A percentile compares a stretch with the other conserved stretches of the same genome.
These are phyloP conservation scores for Caenorhabditis brenneri DNA, from an alignment of 1,140 invertebrate species.

Conservation along the genomic window DNA sequence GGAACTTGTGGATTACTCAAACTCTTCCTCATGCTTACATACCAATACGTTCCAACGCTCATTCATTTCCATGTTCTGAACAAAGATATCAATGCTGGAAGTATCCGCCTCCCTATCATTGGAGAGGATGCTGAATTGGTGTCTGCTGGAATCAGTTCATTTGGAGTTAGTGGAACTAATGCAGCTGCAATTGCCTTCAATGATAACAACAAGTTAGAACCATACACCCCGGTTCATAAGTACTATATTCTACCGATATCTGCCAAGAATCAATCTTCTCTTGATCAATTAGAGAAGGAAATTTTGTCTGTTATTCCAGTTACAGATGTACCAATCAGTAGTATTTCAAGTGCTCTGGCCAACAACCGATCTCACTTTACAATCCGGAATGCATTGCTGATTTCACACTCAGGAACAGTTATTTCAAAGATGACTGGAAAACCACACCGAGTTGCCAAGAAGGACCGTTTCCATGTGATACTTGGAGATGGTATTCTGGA, in stretches of 20 bases:
- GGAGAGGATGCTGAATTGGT: slow-evolving; percentile 42
- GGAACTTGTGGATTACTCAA: slow-evolving; percentile 64
- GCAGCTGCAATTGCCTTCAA: slow-evolving; percentile 55
- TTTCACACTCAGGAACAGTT: background rate
- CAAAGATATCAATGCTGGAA: slow-evolving; percentile 50
- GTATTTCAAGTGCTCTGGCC: background rate
- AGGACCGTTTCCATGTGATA: background rate
- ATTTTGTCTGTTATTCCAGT: slow-evolving; percentile 1
- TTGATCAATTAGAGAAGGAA: slow-evolving; percentile 20
- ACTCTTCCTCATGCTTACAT: slow-evolving; percentile 46
- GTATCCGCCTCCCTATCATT: slow-evolving; percentile 48
- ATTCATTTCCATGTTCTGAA: slow-evolving; percentile 54
- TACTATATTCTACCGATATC: slow-evolving; percentile 44
- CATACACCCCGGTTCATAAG: slow-evolving; percentile 16
- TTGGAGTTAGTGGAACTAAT: slow-evolving; percentile 66
- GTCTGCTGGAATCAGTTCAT: slow-evolving; percentile 52
- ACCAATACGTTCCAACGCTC: slow-evolving; percentile 45
- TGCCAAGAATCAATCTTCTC: slow-evolving; percentile 39
- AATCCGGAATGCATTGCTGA: background rate
- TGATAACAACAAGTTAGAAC: slow-evolving; percentile 1
- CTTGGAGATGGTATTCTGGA: background rate
- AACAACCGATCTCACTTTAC: slow-evolving; percentile 23
- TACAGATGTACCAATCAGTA: slow-evolving; percentile 11
- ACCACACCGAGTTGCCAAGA: slow-evolving; percentile 2
- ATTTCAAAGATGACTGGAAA: background rate